These are phyloP conservation scores for Neotoma lepida DNA, from an alignment of 2,113 vertebrate species.

Conservation along the genomic window DNA sequence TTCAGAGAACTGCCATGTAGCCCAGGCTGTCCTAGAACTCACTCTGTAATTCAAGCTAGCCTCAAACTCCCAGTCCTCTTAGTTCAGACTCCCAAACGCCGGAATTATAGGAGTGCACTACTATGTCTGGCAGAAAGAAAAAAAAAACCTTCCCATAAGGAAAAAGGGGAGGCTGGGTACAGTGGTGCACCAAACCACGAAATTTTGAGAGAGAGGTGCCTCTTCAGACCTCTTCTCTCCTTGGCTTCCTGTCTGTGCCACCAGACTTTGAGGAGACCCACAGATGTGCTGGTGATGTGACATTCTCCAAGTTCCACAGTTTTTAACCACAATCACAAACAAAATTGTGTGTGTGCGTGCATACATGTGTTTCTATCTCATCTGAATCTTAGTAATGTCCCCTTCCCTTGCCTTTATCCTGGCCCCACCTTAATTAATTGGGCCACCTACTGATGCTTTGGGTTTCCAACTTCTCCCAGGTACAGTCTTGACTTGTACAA, in stretches of 20 bases:
- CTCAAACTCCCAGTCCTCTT: not conserved
- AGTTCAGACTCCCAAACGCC: not conserved
- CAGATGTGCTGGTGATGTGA: rapidly evolving
- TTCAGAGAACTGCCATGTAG: not conserved
- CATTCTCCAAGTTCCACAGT: not conserved
- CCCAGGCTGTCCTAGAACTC: not conserved
- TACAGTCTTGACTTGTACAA: not conserved
- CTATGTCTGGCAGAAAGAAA: not conserved
- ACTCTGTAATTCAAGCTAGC: not conserved
- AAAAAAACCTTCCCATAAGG: not conserved
- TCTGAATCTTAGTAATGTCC: not conserved
- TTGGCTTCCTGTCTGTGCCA: not conserved
- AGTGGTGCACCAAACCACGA: not conserved
- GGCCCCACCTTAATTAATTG: not conserved
- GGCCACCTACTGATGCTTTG: not conserved
- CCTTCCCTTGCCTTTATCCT: not conserved
- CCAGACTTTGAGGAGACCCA: not conserved
- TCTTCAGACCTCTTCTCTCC: not conserved
- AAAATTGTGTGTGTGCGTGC: not conserved
- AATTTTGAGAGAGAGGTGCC: not conserved
- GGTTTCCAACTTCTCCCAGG: not conserved
- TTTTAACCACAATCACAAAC: not conserved
- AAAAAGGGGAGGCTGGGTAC: not conserved
- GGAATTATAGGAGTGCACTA: not conserved
- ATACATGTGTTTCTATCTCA: not conserved